Evolutionary conservation across 2,113 vertebrate genomes (phyloP).

Genomic region (Donacobius atricapilla): DNA sequence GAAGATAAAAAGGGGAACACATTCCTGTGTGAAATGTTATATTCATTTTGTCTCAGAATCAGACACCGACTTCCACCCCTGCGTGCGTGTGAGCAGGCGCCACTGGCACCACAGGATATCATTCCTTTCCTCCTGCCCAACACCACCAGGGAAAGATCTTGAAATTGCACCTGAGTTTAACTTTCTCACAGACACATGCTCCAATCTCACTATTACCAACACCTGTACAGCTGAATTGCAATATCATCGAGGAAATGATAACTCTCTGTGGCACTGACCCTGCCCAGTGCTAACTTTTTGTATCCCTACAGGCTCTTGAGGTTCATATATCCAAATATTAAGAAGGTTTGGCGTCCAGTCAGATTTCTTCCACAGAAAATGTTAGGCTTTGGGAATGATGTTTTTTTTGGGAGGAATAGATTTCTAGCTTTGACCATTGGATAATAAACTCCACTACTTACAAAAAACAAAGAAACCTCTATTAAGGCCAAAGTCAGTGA

Average conservation of each 20-base stretch:
- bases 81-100: accelerated
- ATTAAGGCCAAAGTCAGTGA: background rate
- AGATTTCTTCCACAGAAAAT: background rate
- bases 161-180: background rate
- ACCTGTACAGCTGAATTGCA: background rate
- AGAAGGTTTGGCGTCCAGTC: background rate
- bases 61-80: background rate
- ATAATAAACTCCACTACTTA: background rate
- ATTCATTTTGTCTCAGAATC: background rate
- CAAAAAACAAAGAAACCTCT: conserved; percentile 1
- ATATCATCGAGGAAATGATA: background rate
- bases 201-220: background rate
- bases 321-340: background rate
- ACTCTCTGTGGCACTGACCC: background rate
- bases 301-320: background rate
- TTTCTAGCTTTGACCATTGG: background rate
- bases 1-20: background rate
- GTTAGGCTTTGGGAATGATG: background rate
- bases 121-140: accelerated
- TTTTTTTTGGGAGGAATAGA: background rate
- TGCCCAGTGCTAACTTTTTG: background rate
- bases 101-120: accelerated
- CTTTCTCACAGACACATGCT: background rate
- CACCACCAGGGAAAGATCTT: background rate
- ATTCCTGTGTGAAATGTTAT: conserved; percentile 21